These are phyloP conservation scores for Drosophila cardini DNA, from an alignment of 1,140 invertebrate species.

Conservation along the genomic window DNA sequence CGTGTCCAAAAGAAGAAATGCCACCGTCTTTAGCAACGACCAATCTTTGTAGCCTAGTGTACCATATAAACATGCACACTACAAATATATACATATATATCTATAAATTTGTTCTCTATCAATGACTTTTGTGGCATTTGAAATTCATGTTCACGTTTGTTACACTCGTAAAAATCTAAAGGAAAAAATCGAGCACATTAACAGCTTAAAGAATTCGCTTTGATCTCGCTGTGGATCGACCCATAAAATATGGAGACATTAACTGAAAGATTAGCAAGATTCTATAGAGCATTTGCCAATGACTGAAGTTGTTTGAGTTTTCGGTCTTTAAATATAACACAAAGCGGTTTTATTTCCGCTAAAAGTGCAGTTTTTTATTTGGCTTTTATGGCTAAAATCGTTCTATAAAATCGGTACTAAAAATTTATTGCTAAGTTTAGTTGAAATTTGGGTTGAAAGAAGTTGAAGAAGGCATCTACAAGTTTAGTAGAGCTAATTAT, in stretches of 20 bases:
- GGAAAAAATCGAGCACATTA: conserved; percentile 29
- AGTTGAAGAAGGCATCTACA: too few species aligned
- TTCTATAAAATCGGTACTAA: background rate
- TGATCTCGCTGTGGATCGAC: conserved; percentile 29
- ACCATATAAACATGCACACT: too few species aligned
- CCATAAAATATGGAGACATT: conserved; percentile 44
- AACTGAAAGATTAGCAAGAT: conserved; percentile 1
- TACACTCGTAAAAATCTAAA: conserved; percentile 9
- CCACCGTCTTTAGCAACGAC: conserved; percentile 14
- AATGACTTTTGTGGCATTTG: conserved; percentile 26
- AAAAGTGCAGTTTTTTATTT: background rate
- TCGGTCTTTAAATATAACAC: conserved; percentile 10
- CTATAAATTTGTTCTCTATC: conserved; percentile 5
- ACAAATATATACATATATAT: too few species aligned
- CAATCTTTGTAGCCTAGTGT: conserved; percentile 14
- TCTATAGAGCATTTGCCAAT: conserved; percentile 10
- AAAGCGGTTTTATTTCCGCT: conserved; percentile 1
- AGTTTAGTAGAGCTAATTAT: too few species aligned
- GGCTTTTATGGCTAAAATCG: background rate
- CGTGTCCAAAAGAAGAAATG: conserved; percentile 38
- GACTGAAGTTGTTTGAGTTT: conserved; percentile 21
- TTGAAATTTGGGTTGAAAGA: background rate
- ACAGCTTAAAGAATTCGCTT: conserved; percentile 44
- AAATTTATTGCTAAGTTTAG: background rate
- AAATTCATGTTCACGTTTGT: conserved; percentile 22